Evolutionary conservation across 1,140 invertebrate species (phyloP).

Genomic region (Euglossa dilemma): DNA sequence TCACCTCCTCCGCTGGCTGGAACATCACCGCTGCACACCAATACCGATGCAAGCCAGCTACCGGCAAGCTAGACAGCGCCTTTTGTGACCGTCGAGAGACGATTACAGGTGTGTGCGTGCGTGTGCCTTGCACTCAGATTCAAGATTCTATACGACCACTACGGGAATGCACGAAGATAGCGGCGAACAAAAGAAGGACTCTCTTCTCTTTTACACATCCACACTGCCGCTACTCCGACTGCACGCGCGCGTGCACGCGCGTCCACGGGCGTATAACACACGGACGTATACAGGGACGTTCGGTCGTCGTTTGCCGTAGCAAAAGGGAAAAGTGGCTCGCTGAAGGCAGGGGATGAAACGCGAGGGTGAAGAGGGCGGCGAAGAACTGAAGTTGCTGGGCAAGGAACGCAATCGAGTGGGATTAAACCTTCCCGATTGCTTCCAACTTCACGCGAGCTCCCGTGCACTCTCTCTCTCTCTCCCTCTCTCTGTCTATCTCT

Average conservation of each 20-base stretch:
- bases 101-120: constrained; percentile 32
- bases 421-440: constrained; percentile 82
- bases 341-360: constrained; percentile 53
- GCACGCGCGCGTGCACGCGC: neutral
- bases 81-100: constrained; percentile 38
- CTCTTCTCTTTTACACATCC: constrained; percentile 41
- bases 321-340: constrained; percentile 70
- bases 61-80: constrained; percentile 5
- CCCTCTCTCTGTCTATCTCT: constrained; percentile 28
- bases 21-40: constrained; percentile 24
- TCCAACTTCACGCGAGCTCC: constrained; percentile 78
- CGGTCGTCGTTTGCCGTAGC: constrained; percentile 57
- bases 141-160: constrained; percentile 48
- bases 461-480: constrained; percentile 34
- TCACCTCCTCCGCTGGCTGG: constrained; percentile 24
- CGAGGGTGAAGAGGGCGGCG: constrained; percentile 51
- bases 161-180: constrained; percentile 45
- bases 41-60: neutral
- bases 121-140: constrained; percentile 45
- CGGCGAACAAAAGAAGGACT: constrained; percentile 59
- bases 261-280: neutral
- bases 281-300: constrained; percentile 18
- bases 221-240: neutral
- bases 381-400: constrained; percentile 72
- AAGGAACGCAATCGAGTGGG: constrained; percentile 80